phyloP scores from a whole-genome alignment of 37 sponge, comb jelly and placozoan genomes.

The Aphrocallistes beatrix region DNA sequence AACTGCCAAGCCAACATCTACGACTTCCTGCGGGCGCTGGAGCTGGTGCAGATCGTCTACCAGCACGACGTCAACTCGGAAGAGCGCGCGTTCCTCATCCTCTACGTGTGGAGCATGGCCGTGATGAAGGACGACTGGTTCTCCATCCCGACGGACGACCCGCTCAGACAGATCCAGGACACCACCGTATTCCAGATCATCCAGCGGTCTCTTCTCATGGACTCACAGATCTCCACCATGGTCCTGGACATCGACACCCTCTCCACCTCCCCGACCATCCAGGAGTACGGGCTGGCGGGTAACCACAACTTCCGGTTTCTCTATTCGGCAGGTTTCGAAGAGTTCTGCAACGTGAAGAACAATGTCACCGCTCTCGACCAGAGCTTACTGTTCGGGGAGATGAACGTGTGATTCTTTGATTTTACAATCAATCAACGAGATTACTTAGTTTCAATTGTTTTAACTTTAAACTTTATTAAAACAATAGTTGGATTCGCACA shows the following conservation, averaged over 20 bases:
- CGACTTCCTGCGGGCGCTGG: slow-evolving; percentile 50
- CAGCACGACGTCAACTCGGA: not conserved
- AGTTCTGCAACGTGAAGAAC: not conserved
- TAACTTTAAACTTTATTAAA: not conserved
- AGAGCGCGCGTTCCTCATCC: slow-evolving; percentile 21
- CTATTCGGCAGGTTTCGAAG: not conserved
- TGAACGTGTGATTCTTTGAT: not conserved
- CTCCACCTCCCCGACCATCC: slow-evolving; percentile 4
- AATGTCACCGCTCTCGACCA: not conserved
- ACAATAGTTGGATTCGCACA: not conserved
- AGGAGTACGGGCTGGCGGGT: slow-evolving; percentile 9
- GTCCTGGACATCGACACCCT: slow-evolving; percentile 4
- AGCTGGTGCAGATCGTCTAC: slow-evolving; percentile 30
- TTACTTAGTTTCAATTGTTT: too few species aligned
- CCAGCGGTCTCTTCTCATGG: not conserved
- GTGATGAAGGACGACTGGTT: slow-evolving; percentile 48
- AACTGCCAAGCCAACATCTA: slow-evolving; percentile 22
- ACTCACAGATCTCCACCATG: not conserved
- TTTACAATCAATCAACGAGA: too few species aligned
- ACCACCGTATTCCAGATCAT: slow-evolving; percentile 53
- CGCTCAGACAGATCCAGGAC: slow-evolving; percentile 31
- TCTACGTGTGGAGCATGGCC: slow-evolving; percentile 52
- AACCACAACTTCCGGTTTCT: slow-evolving; percentile 15
- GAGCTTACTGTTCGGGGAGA: not conserved
- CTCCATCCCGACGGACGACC: slow-evolving; percentile 39